These are phyloP conservation scores for Dipodomys merriami DNA, from an alignment of 2,113 vertebrate genomes.

Conservation along the genomic window DNA sequence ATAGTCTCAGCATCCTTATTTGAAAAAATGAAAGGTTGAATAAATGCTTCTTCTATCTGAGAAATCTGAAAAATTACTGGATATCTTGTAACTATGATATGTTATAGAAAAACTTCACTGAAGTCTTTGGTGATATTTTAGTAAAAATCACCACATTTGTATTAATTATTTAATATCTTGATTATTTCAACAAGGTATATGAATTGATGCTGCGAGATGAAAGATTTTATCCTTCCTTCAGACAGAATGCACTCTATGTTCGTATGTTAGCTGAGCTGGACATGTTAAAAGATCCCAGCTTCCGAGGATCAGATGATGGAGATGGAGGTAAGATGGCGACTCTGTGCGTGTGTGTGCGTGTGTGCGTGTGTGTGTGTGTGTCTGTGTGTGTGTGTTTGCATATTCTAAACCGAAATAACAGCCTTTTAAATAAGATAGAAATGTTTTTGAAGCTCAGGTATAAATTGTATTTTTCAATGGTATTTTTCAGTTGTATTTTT, in stretches of 20 bases:
- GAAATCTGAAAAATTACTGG: not conserved
- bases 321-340: conserved; percentile 90
- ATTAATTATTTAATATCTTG: conserved; percentile 55
- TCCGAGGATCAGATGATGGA: conserved; percentile 96
- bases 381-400: not conserved
- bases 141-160: conserved; percentile 16
- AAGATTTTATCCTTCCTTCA: conserved; percentile 97
- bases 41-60: not conserved
- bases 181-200: conserved; percentile 91
- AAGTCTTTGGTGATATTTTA: conserved; percentile 22
- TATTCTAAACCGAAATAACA: not conserved
- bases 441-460: conserved; percentile 18
- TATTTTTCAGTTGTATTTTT: not conserved
- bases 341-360: not conserved
- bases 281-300: conserved; percentile 99
- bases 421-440: conserved; percentile 28
- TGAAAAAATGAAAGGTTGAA: not conserved
- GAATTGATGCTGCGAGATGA: conserved; percentile 97
- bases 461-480: not conserved
- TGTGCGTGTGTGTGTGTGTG: not conserved
- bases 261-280: conserved; percentile 98
- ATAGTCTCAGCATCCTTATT: not conserved
- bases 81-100: not conserved
- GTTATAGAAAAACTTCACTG: not conserved
- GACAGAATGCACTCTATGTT: conserved; percentile 95